Evolutionary conservation across 2,113 vertebrate genomes (phyloP).

Genomic region (Glaucidium brasilianum): DNA sequence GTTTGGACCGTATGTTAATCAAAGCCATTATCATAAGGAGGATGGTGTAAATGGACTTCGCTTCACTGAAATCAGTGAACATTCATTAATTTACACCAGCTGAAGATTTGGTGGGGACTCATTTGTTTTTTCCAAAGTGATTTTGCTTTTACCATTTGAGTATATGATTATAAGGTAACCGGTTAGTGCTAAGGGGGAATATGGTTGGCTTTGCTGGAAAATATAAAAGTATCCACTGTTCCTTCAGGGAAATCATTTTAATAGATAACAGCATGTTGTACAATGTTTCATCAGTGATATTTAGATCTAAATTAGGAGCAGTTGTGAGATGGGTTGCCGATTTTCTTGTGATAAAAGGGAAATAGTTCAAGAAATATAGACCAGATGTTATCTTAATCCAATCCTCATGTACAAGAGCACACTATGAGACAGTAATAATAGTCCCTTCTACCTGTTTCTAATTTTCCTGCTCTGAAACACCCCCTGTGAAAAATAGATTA

Average conservation of each 20-base stretch:
- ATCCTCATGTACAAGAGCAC: constrained; percentile 82
- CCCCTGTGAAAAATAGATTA: constrained; percentile 84
- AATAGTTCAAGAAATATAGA: constrained; percentile 83
- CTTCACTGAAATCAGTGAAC: not conserved
- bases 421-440: constrained; percentile 78
- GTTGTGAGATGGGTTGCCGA: constrained; percentile 83
- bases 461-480: constrained; percentile 80
- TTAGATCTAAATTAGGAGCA: constrained; percentile 88
- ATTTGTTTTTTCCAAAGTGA: constrained; percentile 37
- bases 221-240: constrained; percentile 79
- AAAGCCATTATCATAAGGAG: not conserved
- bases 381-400: constrained; percentile 87
- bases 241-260: constrained; percentile 85
- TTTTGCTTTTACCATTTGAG: constrained; percentile 49
- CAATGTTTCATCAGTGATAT: constrained; percentile 87
- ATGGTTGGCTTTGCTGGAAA: constrained; percentile 72
- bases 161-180: constrained; percentile 66
- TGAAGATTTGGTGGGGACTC: constrained; percentile 15
- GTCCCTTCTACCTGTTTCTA: constrained; percentile 82
- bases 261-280: constrained; percentile 88
- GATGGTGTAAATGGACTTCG: not conserved
- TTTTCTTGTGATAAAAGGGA: constrained; percentile 86
- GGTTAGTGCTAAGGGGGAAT: constrained; percentile 62
- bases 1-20: not conserved
- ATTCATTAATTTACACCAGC: not conserved